Evolutionary conservation across 1,140 invertebrate genomes (phyloP), one percentile per base, ranked within the genome.

Genomic region (Cephus cinctus): DNA sequence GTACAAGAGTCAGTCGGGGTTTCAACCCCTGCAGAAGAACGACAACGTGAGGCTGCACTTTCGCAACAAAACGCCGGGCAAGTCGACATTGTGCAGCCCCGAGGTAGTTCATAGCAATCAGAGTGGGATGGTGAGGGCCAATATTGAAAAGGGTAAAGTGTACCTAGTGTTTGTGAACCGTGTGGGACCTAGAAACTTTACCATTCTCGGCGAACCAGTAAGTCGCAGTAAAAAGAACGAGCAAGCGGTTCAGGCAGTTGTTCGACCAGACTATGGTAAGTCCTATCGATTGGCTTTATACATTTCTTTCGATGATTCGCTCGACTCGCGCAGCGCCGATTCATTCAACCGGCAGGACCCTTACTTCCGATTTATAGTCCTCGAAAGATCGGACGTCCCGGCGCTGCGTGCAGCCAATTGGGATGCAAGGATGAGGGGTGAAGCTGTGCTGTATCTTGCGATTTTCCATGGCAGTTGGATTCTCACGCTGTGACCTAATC

Each of bases 141-240:
- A 83, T 61, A 80, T 84, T 59, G 82, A 83, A 59, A 76, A 79
- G 55, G 79, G 82, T 47, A 81, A 81, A 66, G 78, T 81, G 68
- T 84, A 84, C 74, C 72, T 83, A 67, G 80, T 84, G 72, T 85
- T 84, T 76, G 82, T 82, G 63, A 80, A 80, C 65, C 81, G 82
- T 63, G 78, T 81, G 52, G 81, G 82, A 70, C 80, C 80, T 59
- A 79, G 81, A 63, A 84, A 84, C 73, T 83, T 83, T 68, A 82
- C 80, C 55, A 82, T 82, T 44, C 76, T 81, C 48, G 82, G 83
- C 50, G 80, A 83, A 63, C 83, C 83, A 46, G 76, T 82, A 52
- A 65, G 73, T 43, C 67, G 73, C 46, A 76, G 65, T 54, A 77
- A 78, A 56, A 80, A 79, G 55, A 81, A 77, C 59, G 69, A 72